Percentiles rank a stretch among this genome's conserved stretches.
Conservation (phyloP, 2,113 vertebrate genomes). For the Ciconia stormi region DNA sequence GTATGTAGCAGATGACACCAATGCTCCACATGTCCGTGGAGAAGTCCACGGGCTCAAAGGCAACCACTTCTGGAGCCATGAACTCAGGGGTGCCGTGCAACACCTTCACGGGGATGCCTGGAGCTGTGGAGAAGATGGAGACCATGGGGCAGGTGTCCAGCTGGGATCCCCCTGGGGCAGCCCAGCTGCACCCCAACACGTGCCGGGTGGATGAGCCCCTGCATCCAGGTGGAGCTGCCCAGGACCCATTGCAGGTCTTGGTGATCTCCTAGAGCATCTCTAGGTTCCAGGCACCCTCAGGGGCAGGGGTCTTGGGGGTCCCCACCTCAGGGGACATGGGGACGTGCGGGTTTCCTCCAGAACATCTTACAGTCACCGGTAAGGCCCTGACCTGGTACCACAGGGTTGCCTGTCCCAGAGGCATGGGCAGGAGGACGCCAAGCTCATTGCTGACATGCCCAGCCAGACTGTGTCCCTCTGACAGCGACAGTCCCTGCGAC, state of each 20-base stretch:
- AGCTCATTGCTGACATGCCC: background rate
- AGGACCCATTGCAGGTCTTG: background rate
- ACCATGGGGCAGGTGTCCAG: background rate
- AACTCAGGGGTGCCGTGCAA: slow-evolving; percentile 87
- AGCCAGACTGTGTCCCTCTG: background rate
- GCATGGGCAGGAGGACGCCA: background rate
- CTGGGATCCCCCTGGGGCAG: background rate
- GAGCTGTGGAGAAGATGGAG: slow-evolving; percentile 57
- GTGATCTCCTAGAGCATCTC: background rate
- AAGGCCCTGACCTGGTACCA: background rate
- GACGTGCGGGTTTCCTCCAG: background rate
- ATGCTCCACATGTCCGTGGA: slow-evolving; percentile 88
- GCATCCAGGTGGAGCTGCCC: background rate
- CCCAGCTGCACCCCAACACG: background rate
- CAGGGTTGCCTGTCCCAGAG: background rate
- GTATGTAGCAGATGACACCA: slow-evolving; percentile 87
- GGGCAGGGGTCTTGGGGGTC: background rate
- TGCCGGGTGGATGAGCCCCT: accelerated
- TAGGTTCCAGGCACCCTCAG: background rate
- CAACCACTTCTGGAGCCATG: slow-evolving; percentile 87
- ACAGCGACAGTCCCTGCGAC: background rate
- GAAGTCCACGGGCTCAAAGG: slow-evolving; percentile 80
- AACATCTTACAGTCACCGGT: background rate
- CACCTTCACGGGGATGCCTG: slow-evolving; percentile 74
- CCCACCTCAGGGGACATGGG: background rate